Conservation (phyloP, 2,888 invertebrate species). For the Bimastos eiseni region DNA sequence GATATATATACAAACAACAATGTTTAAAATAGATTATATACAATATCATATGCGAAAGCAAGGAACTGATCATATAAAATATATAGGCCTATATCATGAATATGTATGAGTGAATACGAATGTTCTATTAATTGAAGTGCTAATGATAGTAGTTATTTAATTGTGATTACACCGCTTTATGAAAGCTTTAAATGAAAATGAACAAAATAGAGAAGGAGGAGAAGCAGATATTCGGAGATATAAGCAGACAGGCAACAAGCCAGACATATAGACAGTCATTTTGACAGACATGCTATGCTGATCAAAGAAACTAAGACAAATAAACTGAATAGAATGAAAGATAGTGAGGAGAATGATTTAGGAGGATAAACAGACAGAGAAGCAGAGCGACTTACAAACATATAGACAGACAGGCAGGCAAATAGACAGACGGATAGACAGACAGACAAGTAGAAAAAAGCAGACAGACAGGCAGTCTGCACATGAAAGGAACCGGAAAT, state of each 20-base stretch:
- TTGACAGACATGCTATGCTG: background rate
- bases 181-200: too few relatives aligned
- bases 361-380: background rate
- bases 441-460: background rate
- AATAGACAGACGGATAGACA: background rate
- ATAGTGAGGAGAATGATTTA: too few relatives aligned
- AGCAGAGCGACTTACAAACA: background rate
- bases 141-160: too few relatives aligned
- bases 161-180: too few relatives aligned
- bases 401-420: background rate
- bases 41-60: too few relatives aligned
- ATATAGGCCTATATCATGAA: too few relatives aligned
- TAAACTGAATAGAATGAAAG: background rate
- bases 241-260: background rate
- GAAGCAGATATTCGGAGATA: background rate
- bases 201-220: too few relatives aligned
- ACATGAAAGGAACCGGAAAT: background rate
- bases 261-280: background rate
- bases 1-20: too few relatives aligned
- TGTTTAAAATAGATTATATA: too few relatives aligned
- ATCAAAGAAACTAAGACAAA: background rate
- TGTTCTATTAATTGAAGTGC: too few relatives aligned
- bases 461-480: background rate
- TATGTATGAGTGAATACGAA: too few relatives aligned
- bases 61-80: too few relatives aligned